Conservation (phyloP, 2,113 vertebrate genomes). For the Aspidoscelis tigris region DNA sequence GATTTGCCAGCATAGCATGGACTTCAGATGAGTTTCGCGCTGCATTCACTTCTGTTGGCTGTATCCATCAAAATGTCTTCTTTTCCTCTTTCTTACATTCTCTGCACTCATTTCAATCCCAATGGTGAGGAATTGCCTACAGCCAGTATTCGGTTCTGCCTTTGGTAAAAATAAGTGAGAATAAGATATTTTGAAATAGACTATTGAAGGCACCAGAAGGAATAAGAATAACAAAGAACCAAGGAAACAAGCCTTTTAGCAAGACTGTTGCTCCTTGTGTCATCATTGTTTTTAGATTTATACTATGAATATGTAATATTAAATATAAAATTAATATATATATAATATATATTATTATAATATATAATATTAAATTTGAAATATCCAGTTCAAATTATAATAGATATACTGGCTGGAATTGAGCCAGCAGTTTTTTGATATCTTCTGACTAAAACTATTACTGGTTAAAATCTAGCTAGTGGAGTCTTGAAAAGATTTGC, state of each 20-base stretch:
- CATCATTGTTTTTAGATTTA: conserved; percentile 7
- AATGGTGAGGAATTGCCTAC: too few relatives aligned
- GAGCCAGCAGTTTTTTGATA: conserved; percentile 1
- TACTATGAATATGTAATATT: not conserved
- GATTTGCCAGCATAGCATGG: too few relatives aligned
- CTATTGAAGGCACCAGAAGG: conserved; percentile 8
- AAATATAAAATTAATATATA: not conserved
- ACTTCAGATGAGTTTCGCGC: too few relatives aligned
- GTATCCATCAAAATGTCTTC: too few relatives aligned
- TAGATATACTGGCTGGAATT: conserved; percentile 4
- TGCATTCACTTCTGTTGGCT: too few relatives aligned
- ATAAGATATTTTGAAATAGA: conserved; percentile 5
- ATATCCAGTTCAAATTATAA: conserved; percentile 12
- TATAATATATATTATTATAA: not conserved
- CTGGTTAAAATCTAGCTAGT: not conserved
- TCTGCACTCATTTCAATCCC: too few relatives aligned
- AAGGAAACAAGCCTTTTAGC: not conserved
- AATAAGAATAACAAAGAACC: not conserved
- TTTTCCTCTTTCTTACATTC: too few relatives aligned
- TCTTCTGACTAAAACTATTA: not conserved
- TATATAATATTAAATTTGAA: not conserved
- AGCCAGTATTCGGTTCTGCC: too few relatives aligned
- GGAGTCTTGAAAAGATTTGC: not conserved
- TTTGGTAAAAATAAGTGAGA: not conserved
- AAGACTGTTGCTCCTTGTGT: not conserved